A percentile compares a stretch with the other conserved stretches of the same genome.
phyloP scores from a whole-genome alignment of 1,140 invertebrate genomes.

The Drosophila sulfurigaster region DNA sequence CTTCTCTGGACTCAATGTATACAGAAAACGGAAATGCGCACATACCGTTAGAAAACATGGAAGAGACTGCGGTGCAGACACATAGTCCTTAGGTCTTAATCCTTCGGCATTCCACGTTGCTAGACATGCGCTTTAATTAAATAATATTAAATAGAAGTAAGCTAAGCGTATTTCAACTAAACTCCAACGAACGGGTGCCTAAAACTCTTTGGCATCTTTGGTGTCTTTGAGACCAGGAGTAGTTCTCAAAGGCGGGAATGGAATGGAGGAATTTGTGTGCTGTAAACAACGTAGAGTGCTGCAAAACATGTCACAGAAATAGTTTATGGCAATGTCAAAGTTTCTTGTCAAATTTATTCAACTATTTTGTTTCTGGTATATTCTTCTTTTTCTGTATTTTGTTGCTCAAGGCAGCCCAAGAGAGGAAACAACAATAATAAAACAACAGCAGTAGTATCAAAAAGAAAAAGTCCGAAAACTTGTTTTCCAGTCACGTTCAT shows the following conservation, averaged over 20 bases:
- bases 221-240: neutral
- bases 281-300: slow-evolving; percentile 43
- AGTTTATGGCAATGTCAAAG: slow-evolving; percentile 61
- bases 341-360: slow-evolving; percentile 74
- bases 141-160: slow-evolving; percentile 69
- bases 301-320: slow-evolving; percentile 67
- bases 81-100: neutral
- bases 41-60: slow-evolving; percentile 64
- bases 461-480: slow-evolving; percentile 64
- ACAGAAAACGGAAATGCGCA: slow-evolving; percentile 75
- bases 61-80: slow-evolving; percentile 7
- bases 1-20: slow-evolving; percentile 45
- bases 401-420: slow-evolving; percentile 15
- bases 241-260: neutral
- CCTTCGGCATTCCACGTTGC: neutral
- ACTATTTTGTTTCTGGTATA: slow-evolving; percentile 43
- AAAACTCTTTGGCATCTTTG: neutral
- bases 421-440: slow-evolving; percentile 23
- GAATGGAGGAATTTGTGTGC: neutral
- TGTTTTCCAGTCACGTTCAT: slow-evolving; percentile 81
- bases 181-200: neutral
- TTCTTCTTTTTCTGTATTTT: slow-evolving; percentile 12
- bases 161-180: slow-evolving; percentile 7
- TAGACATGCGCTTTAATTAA: slow-evolving; percentile 67
- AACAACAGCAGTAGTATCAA: slow-evolving; percentile 29